phyloP scores from a whole-genome alignment of 2,113 vertebrate genomes.

The Bagarius yarrelli region DNA sequence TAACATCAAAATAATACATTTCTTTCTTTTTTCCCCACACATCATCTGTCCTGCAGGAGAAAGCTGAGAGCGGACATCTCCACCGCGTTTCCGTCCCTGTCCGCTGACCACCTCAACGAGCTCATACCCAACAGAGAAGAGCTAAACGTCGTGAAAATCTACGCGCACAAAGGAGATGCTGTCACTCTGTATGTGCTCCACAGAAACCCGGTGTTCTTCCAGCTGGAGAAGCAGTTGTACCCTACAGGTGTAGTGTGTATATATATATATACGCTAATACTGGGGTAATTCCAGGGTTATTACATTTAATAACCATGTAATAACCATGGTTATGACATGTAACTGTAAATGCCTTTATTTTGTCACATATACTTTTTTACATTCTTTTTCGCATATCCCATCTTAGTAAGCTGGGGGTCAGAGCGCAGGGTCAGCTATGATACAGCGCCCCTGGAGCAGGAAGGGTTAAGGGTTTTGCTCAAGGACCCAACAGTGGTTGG shows the following conservation, averaged over 20 bases:
- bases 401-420: too few relatives aligned
- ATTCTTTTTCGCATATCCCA: too few relatives aligned
- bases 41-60: constrained; percentile 68
- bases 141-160: constrained; percentile 83
- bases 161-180: constrained; percentile 84
- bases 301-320: neutral
- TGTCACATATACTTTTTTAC: too few relatives aligned
- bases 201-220: constrained; percentile 88
- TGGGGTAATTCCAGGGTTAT: neutral
- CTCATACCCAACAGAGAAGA: constrained; percentile 91
- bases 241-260: constrained; percentile 89
- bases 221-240: constrained; percentile 82
- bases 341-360: too few relatives aligned
- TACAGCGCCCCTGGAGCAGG: too few relatives aligned
- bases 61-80: constrained; percentile 84
- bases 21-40: neutral
- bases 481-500: too few relatives aligned
- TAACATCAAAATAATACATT: neutral
- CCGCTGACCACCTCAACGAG: constrained; percentile 75
- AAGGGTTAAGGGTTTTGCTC: too few relatives aligned
- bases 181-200: constrained; percentile 81
- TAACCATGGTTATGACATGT: too few relatives aligned
- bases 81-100: constrained; percentile 77
- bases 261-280: constrained; percentile 15
- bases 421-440: too few relatives aligned